A percentile compares a stretch with the other conserved stretches of the same genome.
These are phyloP conservation scores for Lepisosteus oculatus DNA, from an alignment of 2,113 vertebrate genomes.

Conservation along the genomic window DNA sequence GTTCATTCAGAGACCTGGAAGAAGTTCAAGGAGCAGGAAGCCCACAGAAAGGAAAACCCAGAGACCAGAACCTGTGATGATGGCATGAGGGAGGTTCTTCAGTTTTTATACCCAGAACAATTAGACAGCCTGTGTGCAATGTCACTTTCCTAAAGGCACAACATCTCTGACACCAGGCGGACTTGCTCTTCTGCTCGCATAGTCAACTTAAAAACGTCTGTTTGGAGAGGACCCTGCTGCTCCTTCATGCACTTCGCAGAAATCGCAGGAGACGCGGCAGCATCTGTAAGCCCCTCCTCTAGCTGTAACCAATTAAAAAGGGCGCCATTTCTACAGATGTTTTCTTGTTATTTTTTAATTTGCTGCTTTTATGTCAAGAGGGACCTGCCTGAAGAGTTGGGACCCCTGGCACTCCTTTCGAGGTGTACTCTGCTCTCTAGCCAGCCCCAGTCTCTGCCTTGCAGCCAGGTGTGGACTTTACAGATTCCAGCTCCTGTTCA, in stretches of 20 bases:
- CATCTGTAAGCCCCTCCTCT: constrained; percentile 12
- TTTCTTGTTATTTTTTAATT: no score
- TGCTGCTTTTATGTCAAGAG: no score
- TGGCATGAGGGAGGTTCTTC: constrained; percentile 62
- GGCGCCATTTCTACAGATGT: no score
- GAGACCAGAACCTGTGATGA: constrained; percentile 55
- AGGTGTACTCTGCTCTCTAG: no score
- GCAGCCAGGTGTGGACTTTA: no score
- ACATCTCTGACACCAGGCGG: background rate
- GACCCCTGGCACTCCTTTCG: no score
- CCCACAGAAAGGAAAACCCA: constrained; percentile 49
- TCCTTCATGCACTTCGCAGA: constrained; percentile 17
- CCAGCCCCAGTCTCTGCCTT: no score
- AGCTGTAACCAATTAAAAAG: background rate
- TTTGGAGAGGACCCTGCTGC: background rate
- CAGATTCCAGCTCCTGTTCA: no score
- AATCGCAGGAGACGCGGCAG: constrained; percentile 14
- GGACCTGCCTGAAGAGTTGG: no score
- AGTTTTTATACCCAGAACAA: constrained; percentile 63
- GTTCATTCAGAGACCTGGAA: constrained; percentile 58
- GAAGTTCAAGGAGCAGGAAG: constrained; percentile 61
- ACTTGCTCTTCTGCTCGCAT: no score
- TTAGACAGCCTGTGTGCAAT: constrained; percentile 59
- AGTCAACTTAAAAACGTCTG: background rate
- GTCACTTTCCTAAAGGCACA: constrained; percentile 29